Evolutionary conservation across 2,888 invertebrate species (phyloP).

Genomic region (Sinohyriopsis cumingii): DNA sequence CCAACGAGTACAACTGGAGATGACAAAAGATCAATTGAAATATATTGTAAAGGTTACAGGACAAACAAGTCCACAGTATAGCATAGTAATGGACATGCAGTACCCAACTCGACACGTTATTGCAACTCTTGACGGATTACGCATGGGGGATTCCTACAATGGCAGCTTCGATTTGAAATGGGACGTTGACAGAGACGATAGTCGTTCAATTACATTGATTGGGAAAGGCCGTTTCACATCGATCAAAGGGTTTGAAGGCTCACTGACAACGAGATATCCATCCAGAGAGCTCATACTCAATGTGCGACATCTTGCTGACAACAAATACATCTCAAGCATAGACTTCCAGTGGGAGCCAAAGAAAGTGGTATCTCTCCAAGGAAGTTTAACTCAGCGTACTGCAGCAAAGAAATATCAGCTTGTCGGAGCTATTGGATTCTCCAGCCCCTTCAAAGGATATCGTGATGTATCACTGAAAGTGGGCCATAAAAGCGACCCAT

Average conservation of each 20-base stretch:
- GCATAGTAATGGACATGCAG: conserved; percentile 32
- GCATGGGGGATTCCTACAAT: conserved; percentile 21
- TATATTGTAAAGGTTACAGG: conserved; percentile 32
- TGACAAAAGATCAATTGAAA: conserved; percentile 26
- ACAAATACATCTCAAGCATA: conserved; percentile 34
- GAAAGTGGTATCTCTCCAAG: conserved; percentile 23
- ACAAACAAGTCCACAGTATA: conserved; percentile 23
- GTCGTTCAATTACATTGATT: conserved; percentile 25
- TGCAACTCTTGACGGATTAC: conserved; percentile 35
- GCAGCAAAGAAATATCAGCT: conserved; percentile 23
- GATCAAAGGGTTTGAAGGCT: conserved; percentile 27
- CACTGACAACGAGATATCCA: conserved; percentile 35
- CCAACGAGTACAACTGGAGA: conserved; percentile 30
- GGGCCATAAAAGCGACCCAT: conserved; percentile 25
- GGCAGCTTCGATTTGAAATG: conserved; percentile 43
- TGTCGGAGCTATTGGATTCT: conserved; percentile 29
- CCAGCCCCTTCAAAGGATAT: conserved; percentile 28
- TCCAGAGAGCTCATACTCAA: conserved; percentile 26
- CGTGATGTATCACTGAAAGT: conserved; percentile 24
- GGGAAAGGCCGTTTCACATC: conserved; percentile 29
- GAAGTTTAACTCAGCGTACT: too few relatives aligned
- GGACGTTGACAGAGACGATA: conserved; percentile 50
- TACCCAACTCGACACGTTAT: conserved; percentile 42
- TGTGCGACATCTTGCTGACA: conserved; percentile 32
- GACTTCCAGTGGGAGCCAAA: conserved; percentile 36